A percentile compares a stretch with the other conserved stretches of the same genome.
phyloP scores from a whole-genome alignment of 2,797 vertebrate species.

The Chloroceryle amazona region DNA sequence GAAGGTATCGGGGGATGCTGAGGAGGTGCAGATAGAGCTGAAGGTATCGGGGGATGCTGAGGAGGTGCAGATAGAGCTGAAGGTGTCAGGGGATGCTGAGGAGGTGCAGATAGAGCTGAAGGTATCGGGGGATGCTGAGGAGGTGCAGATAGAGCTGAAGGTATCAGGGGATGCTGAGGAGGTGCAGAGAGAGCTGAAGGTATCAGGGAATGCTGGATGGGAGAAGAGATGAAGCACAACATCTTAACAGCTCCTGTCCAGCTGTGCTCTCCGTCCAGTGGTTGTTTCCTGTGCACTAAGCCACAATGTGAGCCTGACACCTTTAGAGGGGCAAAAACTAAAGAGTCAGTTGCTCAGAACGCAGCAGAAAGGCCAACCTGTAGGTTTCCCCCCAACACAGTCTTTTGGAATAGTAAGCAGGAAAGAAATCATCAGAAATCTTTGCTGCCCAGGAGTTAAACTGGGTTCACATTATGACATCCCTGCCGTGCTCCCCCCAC shows the following conservation, averaged over 20 bases:
- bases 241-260: not conserved
- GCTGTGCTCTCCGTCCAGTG: not conserved
- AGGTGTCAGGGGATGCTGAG: no score
- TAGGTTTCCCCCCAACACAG: not conserved
- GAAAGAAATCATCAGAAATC: not conserved
- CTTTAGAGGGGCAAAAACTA: not conserved
- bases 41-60: no score
- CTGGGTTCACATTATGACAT: not conserved
- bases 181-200: not conserved
- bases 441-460: not conserved
- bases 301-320: not conserved
- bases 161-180: not conserved
- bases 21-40: no score
- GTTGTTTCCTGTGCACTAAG: not conserved
- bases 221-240: not conserved
- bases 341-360: not conserved
- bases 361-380: not conserved
- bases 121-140: not conserved
- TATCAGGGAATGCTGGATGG: not conserved
- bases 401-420: not conserved
- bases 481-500: fast-evolving
- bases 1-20: no score
- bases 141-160: not conserved
- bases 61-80: not conserved
- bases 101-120: not conserved